These are phyloP conservation scores for Aricia agestis DNA, from an alignment of 1,140 invertebrate species.

Conservation along the genomic window DNA sequence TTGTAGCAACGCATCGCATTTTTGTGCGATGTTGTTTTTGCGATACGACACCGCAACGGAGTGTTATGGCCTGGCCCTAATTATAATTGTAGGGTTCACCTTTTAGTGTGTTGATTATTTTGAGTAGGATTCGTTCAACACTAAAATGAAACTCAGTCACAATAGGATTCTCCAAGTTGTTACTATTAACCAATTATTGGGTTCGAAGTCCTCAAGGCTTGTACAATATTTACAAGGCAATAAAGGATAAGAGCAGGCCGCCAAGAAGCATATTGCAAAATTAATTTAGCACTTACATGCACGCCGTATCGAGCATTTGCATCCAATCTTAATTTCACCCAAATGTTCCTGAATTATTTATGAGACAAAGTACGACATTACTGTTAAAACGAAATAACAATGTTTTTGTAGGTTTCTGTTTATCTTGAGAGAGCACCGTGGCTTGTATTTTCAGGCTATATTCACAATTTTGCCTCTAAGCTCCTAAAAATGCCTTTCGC, in stretches of 20 bases:
- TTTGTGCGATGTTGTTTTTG: no score
- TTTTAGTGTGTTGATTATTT: no score
- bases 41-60: no score
- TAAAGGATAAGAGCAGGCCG: background rate
- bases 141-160: no score
- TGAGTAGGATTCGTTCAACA: no score
- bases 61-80: no score
- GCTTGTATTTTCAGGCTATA: background rate
- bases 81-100: no score
- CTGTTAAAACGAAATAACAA: background rate
- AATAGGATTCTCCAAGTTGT: no score
- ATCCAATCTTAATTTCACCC: background rate
- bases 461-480: background rate
- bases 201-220: background rate
- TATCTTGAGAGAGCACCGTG: background rate
- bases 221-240: background rate
- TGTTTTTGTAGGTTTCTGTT: background rate
- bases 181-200: no score
- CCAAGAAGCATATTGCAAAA: slow-evolving; percentile 3
- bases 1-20: no score
- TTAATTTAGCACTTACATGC: slow-evolving; percentile 1
- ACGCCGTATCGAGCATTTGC: background rate
- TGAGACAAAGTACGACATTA: background rate
- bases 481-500: no score
- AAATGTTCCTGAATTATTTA: background rate